A percentile compares a stretch with the other conserved stretches of the same genome.
phyloP scores from a whole-genome alignment of 2,888 invertebrate species.

The Cynaeus angustus region DNA sequence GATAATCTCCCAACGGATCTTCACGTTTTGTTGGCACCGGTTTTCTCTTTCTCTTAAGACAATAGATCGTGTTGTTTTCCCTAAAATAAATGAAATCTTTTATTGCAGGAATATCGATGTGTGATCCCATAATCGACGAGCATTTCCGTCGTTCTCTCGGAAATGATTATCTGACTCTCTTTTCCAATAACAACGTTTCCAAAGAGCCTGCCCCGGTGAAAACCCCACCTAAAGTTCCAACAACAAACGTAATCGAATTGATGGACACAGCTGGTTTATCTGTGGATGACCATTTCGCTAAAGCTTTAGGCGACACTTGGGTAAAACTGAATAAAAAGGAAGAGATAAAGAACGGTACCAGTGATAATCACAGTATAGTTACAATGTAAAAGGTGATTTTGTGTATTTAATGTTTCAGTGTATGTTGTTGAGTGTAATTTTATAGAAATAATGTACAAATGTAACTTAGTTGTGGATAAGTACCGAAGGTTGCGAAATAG shows the following conservation, averaged over 20 bases:
- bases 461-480: slow-evolving; percentile 38
- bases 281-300: slow-evolving; percentile 94
- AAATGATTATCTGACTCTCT: slow-evolving; percentile 83
- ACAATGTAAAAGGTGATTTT: slow-evolving; percentile 59
- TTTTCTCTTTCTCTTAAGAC: too few relatives aligned
- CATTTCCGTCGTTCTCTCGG: slow-evolving; percentile 95
- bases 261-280: slow-evolving; percentile 78
- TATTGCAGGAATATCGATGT: slow-evolving; percentile 81
- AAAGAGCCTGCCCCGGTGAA: slow-evolving; percentile 61
- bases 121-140: slow-evolving; percentile 95
- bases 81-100: slow-evolving; percentile 9
- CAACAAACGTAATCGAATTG: slow-evolving; percentile 71
- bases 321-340: slow-evolving; percentile 80
- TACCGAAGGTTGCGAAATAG: slow-evolving; percentile 24
- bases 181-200: slow-evolving; percentile 74
- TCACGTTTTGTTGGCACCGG: too few relatives aligned
- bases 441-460: slow-evolving; percentile 50
- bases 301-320: slow-evolving; percentile 92
- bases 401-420: slow-evolving; percentile 36
- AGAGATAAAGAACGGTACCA: slow-evolving; percentile 70
- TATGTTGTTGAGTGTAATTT: slow-evolving; percentile 38
- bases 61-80: too few relatives aligned
- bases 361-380: slow-evolving; percentile 65
- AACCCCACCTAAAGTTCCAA: slow-evolving; percentile 52
- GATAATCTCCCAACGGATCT: too few relatives aligned